These are phyloP conservation scores for Asteroscopus sphinx DNA, from an alignment of 2,888 invertebrate species.

Conservation along the genomic window DNA sequence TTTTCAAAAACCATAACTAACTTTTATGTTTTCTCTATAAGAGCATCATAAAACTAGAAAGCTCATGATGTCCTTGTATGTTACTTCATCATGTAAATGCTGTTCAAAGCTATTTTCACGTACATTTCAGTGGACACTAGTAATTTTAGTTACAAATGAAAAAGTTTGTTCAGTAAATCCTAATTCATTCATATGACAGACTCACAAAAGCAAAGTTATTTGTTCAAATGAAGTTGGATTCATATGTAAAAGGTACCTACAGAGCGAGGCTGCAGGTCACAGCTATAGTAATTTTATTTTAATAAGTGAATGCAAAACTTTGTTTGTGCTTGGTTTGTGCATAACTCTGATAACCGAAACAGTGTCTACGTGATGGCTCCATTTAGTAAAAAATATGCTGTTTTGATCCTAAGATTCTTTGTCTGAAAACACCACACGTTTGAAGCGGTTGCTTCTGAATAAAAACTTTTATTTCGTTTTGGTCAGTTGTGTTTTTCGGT, in stretches of 20 bases:
- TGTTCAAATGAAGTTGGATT: conserved; percentile 7
- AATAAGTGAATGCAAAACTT: not conserved
- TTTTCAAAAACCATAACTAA: too few relatives aligned
- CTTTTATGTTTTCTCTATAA: conserved; percentile 22
- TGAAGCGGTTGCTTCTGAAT: too few relatives aligned
- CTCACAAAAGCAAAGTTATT: conserved; percentile 36
- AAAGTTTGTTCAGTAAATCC: conserved; percentile 42
- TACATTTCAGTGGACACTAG: conserved; percentile 6
- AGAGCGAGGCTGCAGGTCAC: too few relatives aligned
- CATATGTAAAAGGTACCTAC: not conserved
- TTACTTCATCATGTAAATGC: too few relatives aligned
- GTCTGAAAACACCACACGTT: too few relatives aligned
- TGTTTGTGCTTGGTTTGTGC: not conserved
- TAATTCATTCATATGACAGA: conserved; percentile 21
- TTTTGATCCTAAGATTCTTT: too few relatives aligned
- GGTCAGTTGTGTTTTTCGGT: too few relatives aligned
- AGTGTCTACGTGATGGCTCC: too few relatives aligned
- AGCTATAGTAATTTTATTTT: not conserved
- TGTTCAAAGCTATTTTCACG: conserved; percentile 2
- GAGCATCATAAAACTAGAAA: conserved; percentile 30
- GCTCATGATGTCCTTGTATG: not conserved
- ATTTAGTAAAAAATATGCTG: too few relatives aligned
- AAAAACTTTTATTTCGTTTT: too few relatives aligned
- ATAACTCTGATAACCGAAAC: not conserved
- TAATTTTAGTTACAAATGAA: conserved; percentile 36